Evolutionary conservation across 2,797 vertebrate species (phyloP), one percentile per base, ranked within the genome.

Genomic region (Cryptoblepharus egeriae): DNA sequence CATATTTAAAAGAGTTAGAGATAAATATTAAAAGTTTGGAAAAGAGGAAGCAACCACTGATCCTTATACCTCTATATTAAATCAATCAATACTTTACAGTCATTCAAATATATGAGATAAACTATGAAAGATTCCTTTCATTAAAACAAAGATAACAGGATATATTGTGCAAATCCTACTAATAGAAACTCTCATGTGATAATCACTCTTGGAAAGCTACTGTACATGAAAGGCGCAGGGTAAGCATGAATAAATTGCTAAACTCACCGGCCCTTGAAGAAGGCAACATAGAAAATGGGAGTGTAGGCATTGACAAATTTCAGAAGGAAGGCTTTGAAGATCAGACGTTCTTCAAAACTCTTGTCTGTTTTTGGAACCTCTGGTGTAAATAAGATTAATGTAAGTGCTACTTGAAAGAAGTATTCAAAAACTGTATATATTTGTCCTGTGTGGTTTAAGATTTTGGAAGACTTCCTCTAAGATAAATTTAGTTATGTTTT

Each of bases 291-390:
- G 83, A 99, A 98, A 72, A 99, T 99, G 32, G 98, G 98, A 0
- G 98, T 98, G 93, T 99, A 99, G 90, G 98, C 98, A 0, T 99
- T 99, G 75, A 97, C 98, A 49, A 99, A 99, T 94, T 99, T 99
- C 88, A 99, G 90, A 86, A 99, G 91, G 85, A 99, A 99, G 1
- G 97, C 97, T 95, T 99, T 99, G 86, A 99, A 97, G 91, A 99
- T 99, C 83, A 99, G 96, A 37, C 98, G 92, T 84, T 99, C 97
- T 84, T 99, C 98, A 0, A 98, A 99, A 89, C 96, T 99, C 92
- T 98, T 98, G 94, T 99, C 98, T 0, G 98, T 99, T 95, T 99
- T 99, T 68, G 98, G 98, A 61, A 99, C 97, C 97, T 99, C 98
- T 99, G 94, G 77, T 93, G 92, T 32, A 58, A 84, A 93, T 0